Evolutionary conservation across 2,113 vertebrate species (phyloP), one percentile per base, ranked within the genome.

Genomic region (Heliornis fulica): DNA sequence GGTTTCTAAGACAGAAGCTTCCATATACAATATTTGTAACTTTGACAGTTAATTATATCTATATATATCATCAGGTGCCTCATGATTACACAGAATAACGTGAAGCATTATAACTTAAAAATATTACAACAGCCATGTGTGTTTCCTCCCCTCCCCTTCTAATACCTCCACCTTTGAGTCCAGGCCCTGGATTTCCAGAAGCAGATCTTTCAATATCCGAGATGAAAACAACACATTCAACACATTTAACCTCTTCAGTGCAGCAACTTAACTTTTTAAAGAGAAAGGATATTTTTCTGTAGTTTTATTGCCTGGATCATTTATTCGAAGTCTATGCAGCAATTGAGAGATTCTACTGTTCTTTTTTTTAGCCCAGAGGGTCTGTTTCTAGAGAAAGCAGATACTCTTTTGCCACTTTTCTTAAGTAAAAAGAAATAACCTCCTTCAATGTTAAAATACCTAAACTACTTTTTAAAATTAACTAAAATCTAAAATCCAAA

Each of bases 111-210:
- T 40, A 90, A 80, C 32, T 80, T 61, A 54, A 89, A 95, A 90
- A 70, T 74, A 94, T 6, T 43, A 61, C 5, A 76, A 50, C 36
- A 78, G 25, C 31, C 72, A 28, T 4, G 3, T 32, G 28, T 22
- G 3, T 57, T 68, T 57, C 46, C 46, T 51, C n/a, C 1, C 7
- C 23, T 11, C 19, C 26, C 38, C 64, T 82, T 63, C 0, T 0
- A 78, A 64, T 29, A 78, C 4, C 17, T 68, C 36, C 23, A 68
- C 10, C 40, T 81, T 57, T 61, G 7, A 85, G 31, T 22, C 22
- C 57, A 87, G 12, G 12, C 36, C 9, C 53, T 29, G 31, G 16
- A 56, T 45, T 89, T 88, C n/a, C 32, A 70, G 66, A 76, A 53
- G 50, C 25, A 87, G 14, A 45, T 74, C 13, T 56, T 87, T 36